These are phyloP conservation scores for Metellina segmentata DNA, from an alignment of 2,888 invertebrate species.

Conservation along the genomic window DNA sequence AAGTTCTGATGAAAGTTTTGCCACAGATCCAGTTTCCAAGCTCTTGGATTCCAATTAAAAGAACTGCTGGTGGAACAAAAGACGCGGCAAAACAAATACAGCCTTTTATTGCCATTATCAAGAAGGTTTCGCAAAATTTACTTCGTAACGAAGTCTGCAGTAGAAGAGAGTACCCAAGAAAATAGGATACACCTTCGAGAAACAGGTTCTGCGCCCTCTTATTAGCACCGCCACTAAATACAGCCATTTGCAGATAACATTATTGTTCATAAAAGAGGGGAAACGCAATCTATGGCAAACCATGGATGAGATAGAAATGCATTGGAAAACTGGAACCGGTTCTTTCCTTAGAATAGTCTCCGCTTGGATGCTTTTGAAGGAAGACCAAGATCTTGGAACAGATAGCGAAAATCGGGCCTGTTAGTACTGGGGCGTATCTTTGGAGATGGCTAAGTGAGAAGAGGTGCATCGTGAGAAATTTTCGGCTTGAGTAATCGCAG, in stretches of 20 bases:
- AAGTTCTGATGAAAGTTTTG: too few relatives aligned
- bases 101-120: too few relatives aligned
- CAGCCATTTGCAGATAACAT: conserved; percentile 22
- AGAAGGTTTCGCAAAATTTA: too few relatives aligned
- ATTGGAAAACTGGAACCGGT: conserved; percentile 30
- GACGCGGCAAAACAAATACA: too few relatives aligned
- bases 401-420: not conserved
- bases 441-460: not conserved
- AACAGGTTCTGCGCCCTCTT: conserved; percentile 33
- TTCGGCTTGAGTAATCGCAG: not conserved
- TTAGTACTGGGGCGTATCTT: not conserved
- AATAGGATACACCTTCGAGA: not conserved
- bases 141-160: too few relatives aligned
- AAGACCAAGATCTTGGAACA: not conserved
- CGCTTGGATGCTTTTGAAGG: not conserved
- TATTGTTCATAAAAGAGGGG: conserved; percentile 19
- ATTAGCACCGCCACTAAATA: conserved; percentile 23
- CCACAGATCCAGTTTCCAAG: too few relatives aligned
- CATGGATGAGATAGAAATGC: not conserved
- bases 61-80: too few relatives aligned
- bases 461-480: not conserved
- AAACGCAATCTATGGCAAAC: conserved; percentile 18
- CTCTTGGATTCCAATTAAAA: too few relatives aligned
- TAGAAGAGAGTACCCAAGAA: too few relatives aligned
- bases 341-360: not conserved